Percentiles rank a stretch among this genome's conserved stretches.
phyloP scores from a whole-genome alignment of 2,888 invertebrate genomes.

The Sminthurides aquaticus region DNA sequence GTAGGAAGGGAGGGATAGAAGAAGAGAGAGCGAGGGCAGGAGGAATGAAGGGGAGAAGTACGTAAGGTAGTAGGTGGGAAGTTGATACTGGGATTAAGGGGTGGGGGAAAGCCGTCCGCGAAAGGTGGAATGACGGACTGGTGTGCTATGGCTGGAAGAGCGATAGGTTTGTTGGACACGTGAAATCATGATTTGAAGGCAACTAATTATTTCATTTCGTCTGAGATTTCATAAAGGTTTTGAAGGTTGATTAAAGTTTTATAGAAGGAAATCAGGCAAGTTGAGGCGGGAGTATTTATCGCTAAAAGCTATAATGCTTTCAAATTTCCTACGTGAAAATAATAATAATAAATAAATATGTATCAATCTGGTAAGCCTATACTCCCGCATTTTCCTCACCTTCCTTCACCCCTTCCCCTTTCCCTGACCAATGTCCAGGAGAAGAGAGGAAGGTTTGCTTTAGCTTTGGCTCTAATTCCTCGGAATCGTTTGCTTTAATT shows the following conservation, averaged over 20 bases:
- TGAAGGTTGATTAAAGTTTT: constrained; percentile 6
- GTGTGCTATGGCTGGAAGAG: not conserved
- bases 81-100: no score
- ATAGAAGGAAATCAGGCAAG: constrained; percentile 25
- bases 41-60: no score
- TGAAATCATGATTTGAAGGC: constrained; percentile 21
- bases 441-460: not conserved
- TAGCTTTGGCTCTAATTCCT: no score
- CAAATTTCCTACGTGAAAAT: not conserved
- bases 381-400: no score
- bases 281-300: constrained; percentile 25
- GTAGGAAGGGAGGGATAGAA: not conserved
- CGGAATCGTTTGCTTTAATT: no score
- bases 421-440: no score
- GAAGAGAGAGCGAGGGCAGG: not conserved
- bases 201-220: constrained; percentile 25
- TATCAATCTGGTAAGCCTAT: no score
- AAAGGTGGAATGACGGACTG: no score
- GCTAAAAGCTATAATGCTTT: constrained; percentile 3
- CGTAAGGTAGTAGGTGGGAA: no score
- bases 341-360: not conserved
- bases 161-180: constrained; percentile 9
- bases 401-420: no score
- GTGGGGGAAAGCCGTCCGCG: no score
- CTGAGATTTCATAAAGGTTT: not conserved